Evolutionary conservation across 2,888 invertebrate species (phyloP).

Genomic region (Tetranychus piercei): DNA sequence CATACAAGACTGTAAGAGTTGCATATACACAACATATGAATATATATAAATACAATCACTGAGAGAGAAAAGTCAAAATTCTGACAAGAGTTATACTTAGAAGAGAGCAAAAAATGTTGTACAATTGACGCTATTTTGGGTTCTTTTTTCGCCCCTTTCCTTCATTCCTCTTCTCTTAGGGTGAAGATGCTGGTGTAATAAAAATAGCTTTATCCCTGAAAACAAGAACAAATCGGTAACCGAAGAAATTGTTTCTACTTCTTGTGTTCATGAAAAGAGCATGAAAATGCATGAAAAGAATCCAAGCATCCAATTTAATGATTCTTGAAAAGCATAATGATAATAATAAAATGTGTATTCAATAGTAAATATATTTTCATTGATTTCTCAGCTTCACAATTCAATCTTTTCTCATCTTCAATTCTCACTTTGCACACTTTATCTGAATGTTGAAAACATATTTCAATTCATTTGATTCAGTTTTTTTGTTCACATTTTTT

Average conservation of each 20-base stretch:
- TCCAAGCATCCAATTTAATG: neutral
- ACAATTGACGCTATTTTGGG: too few relatives aligned
- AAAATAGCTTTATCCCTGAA: neutral
- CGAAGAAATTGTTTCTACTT: neutral
- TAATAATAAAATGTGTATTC: neutral
- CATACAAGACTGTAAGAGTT: neutral
- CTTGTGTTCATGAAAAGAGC: neutral
- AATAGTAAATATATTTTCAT: neutral
- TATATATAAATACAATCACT: neutral
- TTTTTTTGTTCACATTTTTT: too few relatives aligned
- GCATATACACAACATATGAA: neutral
- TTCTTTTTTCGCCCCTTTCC: too few relatives aligned
- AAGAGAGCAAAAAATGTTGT: too few relatives aligned
- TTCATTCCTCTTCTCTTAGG: too few relatives aligned
- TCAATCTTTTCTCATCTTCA: neutral
- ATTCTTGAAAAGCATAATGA: neutral
- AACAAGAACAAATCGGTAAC: neutral
- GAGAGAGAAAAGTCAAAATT: neutral
- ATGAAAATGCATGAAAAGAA: neutral
- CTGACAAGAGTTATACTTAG: too few relatives aligned
- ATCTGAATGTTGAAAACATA: too few relatives aligned
- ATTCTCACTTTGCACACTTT: too few relatives aligned
- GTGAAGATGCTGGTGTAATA: too few relatives aligned
- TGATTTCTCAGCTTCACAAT: neutral
- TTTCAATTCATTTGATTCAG: too few relatives aligned